Percentiles rank a stretch among this genome's conserved stretches.
These are phyloP conservation scores for Platysteira castanea DNA, from an alignment of 2,113 vertebrate species.

Conservation along the genomic window DNA sequence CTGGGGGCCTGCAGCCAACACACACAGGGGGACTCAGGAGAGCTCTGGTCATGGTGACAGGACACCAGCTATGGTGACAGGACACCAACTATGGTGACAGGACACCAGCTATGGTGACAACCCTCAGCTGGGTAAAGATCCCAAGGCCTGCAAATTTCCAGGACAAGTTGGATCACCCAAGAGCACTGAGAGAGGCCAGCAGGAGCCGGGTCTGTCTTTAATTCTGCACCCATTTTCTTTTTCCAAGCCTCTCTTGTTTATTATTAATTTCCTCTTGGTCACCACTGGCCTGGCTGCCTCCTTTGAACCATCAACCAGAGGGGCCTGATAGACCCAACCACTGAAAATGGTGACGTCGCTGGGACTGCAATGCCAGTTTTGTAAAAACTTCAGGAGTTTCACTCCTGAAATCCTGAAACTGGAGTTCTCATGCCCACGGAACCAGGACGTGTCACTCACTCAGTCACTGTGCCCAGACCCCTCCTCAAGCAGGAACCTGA, in stretches of 20 bases:
- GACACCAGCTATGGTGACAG: neutral
- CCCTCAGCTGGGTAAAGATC: neutral
- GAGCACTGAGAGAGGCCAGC: neutral
- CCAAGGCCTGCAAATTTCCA: neutral
- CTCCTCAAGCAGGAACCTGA: neutral
- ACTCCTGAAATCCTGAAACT: neutral
- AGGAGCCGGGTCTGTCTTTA: neutral
- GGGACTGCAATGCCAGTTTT: neutral
- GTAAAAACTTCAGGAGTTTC: neutral
- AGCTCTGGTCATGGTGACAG: neutral
- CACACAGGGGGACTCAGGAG: neutral
- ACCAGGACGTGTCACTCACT: neutral
- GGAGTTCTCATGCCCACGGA: neutral
- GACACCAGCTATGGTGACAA: too few relatives aligned
- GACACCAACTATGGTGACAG: too few relatives aligned
- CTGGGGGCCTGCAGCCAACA: neutral
- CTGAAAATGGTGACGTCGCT: neutral
- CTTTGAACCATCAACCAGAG: neutral
- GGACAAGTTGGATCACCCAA: neutral
- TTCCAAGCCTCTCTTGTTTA: neutral
- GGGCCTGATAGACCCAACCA: neutral
- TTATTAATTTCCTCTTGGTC: neutral
- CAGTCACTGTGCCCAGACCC: neutral
- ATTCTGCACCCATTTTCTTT: neutral
- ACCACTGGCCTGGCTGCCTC: neutral